Base-by-base conservation (phyloP, 92 coral and sea anemone genomes). In the Meandrina meandrites region DNA sequence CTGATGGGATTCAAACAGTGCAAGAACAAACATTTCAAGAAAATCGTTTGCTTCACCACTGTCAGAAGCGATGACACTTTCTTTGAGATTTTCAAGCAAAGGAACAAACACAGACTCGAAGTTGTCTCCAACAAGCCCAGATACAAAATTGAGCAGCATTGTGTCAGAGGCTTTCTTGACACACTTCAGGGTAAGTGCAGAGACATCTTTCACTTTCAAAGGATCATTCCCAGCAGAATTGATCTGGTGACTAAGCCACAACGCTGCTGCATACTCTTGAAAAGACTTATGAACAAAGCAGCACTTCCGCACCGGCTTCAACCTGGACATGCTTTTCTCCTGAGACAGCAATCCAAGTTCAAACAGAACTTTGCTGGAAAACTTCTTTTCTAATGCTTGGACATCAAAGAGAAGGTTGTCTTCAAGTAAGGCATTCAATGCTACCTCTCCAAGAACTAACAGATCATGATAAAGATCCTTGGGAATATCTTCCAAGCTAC, bases 1-100 rank as follows among this genome's bases (percentile, higher is more conserved):
- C 78, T 94, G 97, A 62, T 94, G 97, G 31, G 97, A 94, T 80
- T 94, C 97, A 72, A 92, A 94, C 47, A 94, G 74, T 1, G 97
- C 94, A 84, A 88, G 91, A 19, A 92, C 72, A 66, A 91, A 90
- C 42, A 88, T 86, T 11, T 75, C 72, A 79, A 94, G 91, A 79
- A 94, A 90, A 45, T 67, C 80, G 53, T 74, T 81, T 58, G 83
- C 45, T 27, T 89, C 92, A 70, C 87, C 90, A 48, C 70, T 76
- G 76, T 60, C 76, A 11, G 62, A 71, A 22, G 88, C 86, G 5
- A 40, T 5, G 80, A 85, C 45, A 57, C 84, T 80, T n/a, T 91
- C 95, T 30, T 81, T 81, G 76, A 81, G 85, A 45, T 48, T 81
- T 76, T 91, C 92, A 3, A 87, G 40, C 86, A 94, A 70, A 45